Conservation (phyloP, 2,113 vertebrate species). For the Cathartes aura region DNA sequence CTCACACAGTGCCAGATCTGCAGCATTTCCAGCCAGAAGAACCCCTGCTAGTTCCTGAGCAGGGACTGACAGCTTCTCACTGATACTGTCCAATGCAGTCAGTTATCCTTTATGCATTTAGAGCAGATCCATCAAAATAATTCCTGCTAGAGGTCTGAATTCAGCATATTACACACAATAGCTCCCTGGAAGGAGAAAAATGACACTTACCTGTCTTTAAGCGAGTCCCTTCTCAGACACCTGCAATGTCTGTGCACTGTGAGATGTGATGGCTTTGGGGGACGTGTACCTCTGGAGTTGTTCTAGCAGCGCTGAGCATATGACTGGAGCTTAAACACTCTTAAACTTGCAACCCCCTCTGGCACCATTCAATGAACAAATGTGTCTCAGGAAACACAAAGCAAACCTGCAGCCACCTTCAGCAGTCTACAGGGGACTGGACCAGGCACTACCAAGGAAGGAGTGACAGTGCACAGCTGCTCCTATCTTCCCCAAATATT, state of each 20-base stretch:
- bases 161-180: not conserved
- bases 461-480: not conserved
- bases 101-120: not conserved
- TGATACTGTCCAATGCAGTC: not conserved
- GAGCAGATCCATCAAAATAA: constrained; percentile 38
- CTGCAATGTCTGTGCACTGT: not conserved
- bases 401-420: not conserved
- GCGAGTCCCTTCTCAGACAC: not conserved
- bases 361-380: not conserved
- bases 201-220: constrained; percentile 45
- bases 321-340: not conserved
- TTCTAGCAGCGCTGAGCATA: not conserved
- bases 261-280: not conserved
- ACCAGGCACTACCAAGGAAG: not conserved
- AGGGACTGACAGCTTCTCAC: not conserved
- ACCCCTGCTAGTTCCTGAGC: not conserved
- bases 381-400: not conserved
- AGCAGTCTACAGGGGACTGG: not conserved
- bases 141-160: not conserved
- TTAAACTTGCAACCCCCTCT: not conserved
- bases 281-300: not conserved
- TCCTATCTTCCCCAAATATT: not conserved
- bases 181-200: constrained; percentile 31
- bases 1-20: not conserved
- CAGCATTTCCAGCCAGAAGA: not conserved